Base-by-base conservation (phyloP, 1,140 invertebrate species). In the Lordiphosa collinella region DNA sequence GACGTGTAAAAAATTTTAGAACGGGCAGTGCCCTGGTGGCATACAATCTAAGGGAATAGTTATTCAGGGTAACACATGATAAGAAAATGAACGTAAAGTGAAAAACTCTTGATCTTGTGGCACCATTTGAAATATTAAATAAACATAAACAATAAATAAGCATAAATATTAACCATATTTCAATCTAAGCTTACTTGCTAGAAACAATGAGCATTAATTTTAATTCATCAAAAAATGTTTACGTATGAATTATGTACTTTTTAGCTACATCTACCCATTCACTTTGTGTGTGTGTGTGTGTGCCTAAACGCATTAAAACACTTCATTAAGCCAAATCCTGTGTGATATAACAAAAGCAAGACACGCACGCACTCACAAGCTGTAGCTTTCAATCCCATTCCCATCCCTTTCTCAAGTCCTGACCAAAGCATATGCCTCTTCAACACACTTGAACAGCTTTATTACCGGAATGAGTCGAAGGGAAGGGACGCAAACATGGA, bases 291-390 rank as follows among this genome's bases (percentile, higher is more conserved):
- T 57, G 41, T 67, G 61, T 67, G 65, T 82, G 61, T 82, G 67
- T 59, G 63, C 52, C 78, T 84, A 84, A 84, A 84, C 78, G 78
- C 73, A 84, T 84, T 84, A 84, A 84, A 84, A 84, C 78, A 84
- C 78, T 84, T 84, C 78, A 84, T 84, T 84, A 78, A 73, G 60
- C 46, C 56, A 84, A 84, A 84, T 84, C 78, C 78, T 65, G 58
- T 82, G 72, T 84, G 78, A 84, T 60, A 60, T 69, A 84, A 82
- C 78, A 82, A 78, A 84, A 84, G 79, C 72, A 67, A 82, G 67
- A 78, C 58, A 61, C 67, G 48, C 66, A 58, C 64, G 38, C 57
- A 61, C 55, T 58, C 56, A 25, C 44, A 50, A 60, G 44, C 53
- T 54, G 10, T 32, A 22, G 29, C 13, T 22, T 34, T 53, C 67